phyloP scores from a whole-genome alignment of 1,140 invertebrate genomes.

The Drosophila pandora region DNA sequence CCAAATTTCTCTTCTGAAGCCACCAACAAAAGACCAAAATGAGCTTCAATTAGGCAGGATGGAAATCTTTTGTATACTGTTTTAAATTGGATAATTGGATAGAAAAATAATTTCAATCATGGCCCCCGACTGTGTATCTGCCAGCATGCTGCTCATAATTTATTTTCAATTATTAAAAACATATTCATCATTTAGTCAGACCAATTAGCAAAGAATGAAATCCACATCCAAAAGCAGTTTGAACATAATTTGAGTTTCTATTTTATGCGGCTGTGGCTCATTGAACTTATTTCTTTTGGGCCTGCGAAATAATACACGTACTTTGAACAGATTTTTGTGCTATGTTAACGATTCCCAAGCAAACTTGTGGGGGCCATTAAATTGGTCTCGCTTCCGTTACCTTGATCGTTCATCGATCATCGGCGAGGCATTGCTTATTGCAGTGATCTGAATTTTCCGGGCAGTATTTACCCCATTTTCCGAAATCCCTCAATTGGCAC shows the following conservation, averaged over 20 bases:
- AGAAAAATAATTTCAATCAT: slow-evolving; percentile 54
- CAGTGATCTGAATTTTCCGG: slow-evolving; percentile 31
- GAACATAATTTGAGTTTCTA: slow-evolving; percentile 58
- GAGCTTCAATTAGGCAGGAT: slow-evolving; percentile 1
- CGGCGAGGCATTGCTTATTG: slow-evolving; percentile 27
- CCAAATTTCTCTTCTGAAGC: slow-evolving; percentile 53
- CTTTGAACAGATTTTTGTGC: slow-evolving; percentile 38
- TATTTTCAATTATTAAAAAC: slow-evolving; percentile 56
- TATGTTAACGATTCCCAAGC: slow-evolving; percentile 46
- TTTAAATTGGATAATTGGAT: slow-evolving; percentile 75
- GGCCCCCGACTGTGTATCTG: slow-evolving; percentile 18
- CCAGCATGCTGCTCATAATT: slow-evolving; percentile 24
- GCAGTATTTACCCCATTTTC: slow-evolving; percentile 34
- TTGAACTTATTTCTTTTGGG: slow-evolving; percentile 47
- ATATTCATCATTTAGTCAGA: slow-evolving; percentile 54
- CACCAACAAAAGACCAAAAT: slow-evolving; percentile 22
- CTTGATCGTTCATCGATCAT: slow-evolving; percentile 63
- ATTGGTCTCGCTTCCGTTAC: slow-evolving; percentile 73
- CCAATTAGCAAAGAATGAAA: slow-evolving; percentile 63
- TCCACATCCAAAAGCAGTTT: slow-evolving; percentile 48
- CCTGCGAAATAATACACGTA: slow-evolving; percentile 11
- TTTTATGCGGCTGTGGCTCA: slow-evolving; percentile 44
- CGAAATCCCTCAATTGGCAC: slow-evolving; percentile 64
- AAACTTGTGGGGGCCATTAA: slow-evolving; percentile 66
- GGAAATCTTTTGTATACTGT: slow-evolving; percentile 51